Conservation (phyloP, 2,113 vertebrate species). For the Notothenia coriiceps region DNA sequence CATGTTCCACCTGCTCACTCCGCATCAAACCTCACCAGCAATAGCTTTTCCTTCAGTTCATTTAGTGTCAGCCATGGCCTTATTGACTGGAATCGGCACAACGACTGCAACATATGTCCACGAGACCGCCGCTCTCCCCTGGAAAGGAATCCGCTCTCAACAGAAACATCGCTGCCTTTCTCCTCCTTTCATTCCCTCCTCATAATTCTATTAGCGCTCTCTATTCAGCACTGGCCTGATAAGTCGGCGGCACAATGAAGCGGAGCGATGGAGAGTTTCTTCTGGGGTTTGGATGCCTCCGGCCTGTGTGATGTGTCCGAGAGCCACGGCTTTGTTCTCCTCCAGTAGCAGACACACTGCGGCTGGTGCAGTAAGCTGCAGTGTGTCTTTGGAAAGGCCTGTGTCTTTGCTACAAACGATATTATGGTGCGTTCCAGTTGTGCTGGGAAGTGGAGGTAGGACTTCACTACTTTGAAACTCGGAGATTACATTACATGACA, state of each 20-base stretch:
- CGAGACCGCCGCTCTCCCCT: slow-evolving; percentile 14
- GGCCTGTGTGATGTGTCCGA: slow-evolving; percentile 50
- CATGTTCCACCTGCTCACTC: slow-evolving; percentile 58
- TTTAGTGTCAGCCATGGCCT: slow-evolving; percentile 52
- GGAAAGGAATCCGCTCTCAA: slow-evolving; percentile 54
- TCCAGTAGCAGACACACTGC: slow-evolving; percentile 38
- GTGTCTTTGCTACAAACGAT: slow-evolving; percentile 40
- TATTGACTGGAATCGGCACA: slow-evolving; percentile 50
- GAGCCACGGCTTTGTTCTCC: slow-evolving; percentile 65
- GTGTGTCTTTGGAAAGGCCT: slow-evolving; percentile 42
- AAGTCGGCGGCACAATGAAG: slow-evolving; percentile 66
- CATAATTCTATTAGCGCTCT: slow-evolving; percentile 75
- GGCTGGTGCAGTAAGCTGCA: slow-evolving; percentile 42
- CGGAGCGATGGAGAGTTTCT: slow-evolving; percentile 55
- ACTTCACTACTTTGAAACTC: too few relatives aligned
- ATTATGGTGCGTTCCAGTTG: too few relatives aligned
- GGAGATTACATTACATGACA: too few relatives aligned
- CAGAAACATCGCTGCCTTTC: slow-evolving; percentile 67
- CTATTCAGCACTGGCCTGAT: slow-evolving; percentile 68
- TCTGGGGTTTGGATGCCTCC: slow-evolving; percentile 61
- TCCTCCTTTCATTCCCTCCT: slow-evolving; percentile 44
- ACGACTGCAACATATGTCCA: slow-evolving; percentile 57
- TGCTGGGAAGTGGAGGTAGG: too few relatives aligned
- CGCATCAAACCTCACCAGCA: slow-evolving; percentile 45
- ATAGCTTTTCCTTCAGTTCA: slow-evolving; percentile 49